phyloP scores from a whole-genome alignment of 2,113 vertebrate genomes.

The Cyprinodon brontotheroides region DNA sequence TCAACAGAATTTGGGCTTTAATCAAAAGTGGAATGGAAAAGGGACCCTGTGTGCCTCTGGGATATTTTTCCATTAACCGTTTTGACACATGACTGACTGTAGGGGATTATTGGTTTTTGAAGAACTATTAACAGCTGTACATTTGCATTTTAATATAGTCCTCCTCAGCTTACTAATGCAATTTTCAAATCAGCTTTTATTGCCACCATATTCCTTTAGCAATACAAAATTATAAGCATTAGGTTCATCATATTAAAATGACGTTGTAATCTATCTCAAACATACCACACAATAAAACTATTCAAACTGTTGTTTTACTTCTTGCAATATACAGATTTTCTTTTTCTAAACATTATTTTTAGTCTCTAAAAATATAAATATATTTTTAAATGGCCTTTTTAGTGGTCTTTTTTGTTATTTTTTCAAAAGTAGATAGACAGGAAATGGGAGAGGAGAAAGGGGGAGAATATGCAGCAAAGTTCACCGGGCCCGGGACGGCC shows the following conservation, averaged over 20 bases:
- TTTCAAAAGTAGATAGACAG: no score
- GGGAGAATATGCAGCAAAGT: no score
- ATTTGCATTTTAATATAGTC: slow-evolving; percentile 99
- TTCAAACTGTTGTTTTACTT: no score
- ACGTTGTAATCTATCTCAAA: slow-evolving; percentile 41
- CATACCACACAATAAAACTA: no score
- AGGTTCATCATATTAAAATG: slow-evolving; percentile 76
- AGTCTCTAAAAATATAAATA: no score
- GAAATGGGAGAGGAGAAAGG: no score
- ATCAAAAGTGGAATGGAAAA: slow-evolving; percentile 97
- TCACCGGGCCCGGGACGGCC: no score
- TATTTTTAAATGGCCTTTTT: no score
- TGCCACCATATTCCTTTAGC: slow-evolving; percentile 86
- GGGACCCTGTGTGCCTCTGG: slow-evolving; percentile 90
- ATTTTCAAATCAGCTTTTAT: slow-evolving; percentile 93
- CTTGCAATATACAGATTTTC: no score
- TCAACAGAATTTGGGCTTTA: slow-evolving; percentile 91
- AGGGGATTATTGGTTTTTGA: slow-evolving; percentile 99
- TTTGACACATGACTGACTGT: slow-evolving; percentile 99
- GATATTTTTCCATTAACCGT: slow-evolving; percentile 99
- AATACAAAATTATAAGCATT: slow-evolving; percentile 82
- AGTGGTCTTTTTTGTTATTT: no score
- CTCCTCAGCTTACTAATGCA: slow-evolving; percentile 93
- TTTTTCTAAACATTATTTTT: no score
- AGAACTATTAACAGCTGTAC: slow-evolving; percentile 99